These are phyloP conservation scores for Chesias legatella DNA, from an alignment of 2,888 invertebrate species.

Conservation along the genomic window DNA sequence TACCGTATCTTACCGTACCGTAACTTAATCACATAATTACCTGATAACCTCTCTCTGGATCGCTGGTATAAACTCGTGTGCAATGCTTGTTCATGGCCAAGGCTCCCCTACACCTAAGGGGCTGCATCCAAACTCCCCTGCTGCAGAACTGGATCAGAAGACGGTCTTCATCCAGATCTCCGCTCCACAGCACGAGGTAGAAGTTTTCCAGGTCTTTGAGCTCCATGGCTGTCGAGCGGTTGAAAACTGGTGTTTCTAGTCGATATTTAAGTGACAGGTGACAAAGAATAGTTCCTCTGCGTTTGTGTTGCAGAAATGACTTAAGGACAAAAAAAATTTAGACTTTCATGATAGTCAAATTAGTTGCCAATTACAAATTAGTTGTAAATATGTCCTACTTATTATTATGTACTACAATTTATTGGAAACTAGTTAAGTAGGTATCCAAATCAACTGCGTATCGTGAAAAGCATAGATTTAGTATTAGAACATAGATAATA, in stretches of 20 bases:
- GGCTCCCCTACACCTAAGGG: constrained; percentile 83
- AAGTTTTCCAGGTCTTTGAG: constrained; percentile 85
- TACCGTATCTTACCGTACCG: no score
- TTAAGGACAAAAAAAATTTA: no score
- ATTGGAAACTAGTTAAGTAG: no score
- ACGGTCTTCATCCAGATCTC: constrained; percentile 87
- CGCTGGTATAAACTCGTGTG: constrained; percentile 85
- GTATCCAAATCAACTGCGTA: no score
- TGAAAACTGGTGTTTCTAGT: not conserved
- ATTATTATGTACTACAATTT: no score
- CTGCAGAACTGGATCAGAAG: constrained; percentile 84
- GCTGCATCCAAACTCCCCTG: constrained; percentile 72
- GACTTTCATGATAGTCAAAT: no score
- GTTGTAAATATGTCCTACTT: no score
- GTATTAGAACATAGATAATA: no score
- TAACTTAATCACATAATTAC: constrained; percentile 44
- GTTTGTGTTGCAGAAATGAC: no score
- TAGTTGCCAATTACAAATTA: no score
- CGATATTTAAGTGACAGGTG: not conserved
- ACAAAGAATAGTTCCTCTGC: no score
- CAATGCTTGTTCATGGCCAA: constrained; percentile 85
- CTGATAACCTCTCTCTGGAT: constrained; percentile 82
- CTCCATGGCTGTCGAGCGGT: constrained; percentile 81
- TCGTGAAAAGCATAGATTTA: no score
- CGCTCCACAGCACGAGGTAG: constrained; percentile 89